These are phyloP conservation scores for Otolemur garnettii DNA, from an alignment of 2,113 vertebrate genomes.

Conservation along the genomic window DNA sequence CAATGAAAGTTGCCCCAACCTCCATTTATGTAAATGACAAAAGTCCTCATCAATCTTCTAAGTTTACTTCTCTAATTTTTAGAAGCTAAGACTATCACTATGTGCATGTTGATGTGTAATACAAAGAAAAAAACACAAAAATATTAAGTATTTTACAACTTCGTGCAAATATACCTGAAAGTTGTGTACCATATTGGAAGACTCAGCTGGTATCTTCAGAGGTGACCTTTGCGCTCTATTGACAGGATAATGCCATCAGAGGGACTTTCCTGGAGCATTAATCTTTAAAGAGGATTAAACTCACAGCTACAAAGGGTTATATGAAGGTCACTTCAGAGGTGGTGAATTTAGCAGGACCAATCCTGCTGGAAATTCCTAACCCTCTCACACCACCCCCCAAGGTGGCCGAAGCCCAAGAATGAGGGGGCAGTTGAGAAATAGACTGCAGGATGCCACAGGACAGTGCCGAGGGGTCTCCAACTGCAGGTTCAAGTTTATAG, in stretches of 20 bases:
- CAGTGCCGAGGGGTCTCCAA: too few relatives aligned
- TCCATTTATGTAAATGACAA: conserved; percentile 35
- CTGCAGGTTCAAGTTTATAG: not conserved
- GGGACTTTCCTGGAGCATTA: not conserved
- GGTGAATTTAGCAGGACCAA: not conserved
- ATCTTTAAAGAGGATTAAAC: not conserved
- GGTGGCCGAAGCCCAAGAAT: not conserved
- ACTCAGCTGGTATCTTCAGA: not conserved
- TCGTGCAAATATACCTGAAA: not conserved
- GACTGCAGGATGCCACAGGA: not conserved
- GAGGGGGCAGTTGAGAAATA: not conserved
- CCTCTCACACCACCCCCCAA: not conserved
- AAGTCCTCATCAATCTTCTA: not conserved
- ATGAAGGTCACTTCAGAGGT: not conserved
- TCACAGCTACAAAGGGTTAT: not conserved
- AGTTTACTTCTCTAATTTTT: not conserved
- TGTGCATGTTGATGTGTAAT: not conserved
- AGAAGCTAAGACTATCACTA: not conserved
- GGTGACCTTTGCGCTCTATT: not conserved
- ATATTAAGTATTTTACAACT: not conserved
- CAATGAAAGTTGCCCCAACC: not conserved
- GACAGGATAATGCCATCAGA: not conserved
- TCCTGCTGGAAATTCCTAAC: not conserved
- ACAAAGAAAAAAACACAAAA: not conserved
- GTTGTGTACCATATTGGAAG: accelerated